phyloP scores from a whole-genome alignment of 2,797 vertebrate genomes.

The Scomberomorus guttatus region DNA sequence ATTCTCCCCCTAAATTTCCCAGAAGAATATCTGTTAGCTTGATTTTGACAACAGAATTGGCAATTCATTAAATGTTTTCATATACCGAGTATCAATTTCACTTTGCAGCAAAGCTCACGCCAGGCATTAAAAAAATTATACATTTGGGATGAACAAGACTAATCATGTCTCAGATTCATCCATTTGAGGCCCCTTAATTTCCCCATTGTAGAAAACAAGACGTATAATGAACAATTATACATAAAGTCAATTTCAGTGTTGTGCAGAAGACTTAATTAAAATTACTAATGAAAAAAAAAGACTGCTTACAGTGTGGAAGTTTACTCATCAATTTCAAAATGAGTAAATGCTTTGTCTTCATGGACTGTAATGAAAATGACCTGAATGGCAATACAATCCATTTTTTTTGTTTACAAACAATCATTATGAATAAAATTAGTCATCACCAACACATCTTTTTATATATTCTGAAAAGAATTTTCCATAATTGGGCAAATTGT shows the following conservation, averaged over 20 bases:
- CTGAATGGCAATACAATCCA: conserved; percentile 71
- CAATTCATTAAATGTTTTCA: conserved; percentile 88
- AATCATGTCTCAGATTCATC: conserved; percentile 88
- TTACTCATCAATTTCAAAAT: conserved; percentile 85
- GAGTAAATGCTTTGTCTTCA: conserved; percentile 78
- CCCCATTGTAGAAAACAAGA: conserved; percentile 88
- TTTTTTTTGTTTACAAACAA: conserved; percentile 82
- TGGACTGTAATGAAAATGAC: conserved; percentile 85
- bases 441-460: conserved; percentile 49
- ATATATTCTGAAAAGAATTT: conserved; percentile 59
- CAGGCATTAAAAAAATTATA: conserved; percentile 87
- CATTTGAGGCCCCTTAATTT: conserved; percentile 88
- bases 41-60: conserved; percentile 84
- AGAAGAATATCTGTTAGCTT: conserved; percentile 79
- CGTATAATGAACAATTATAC: conserved; percentile 90
- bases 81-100: conserved; percentile 86
- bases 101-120: conserved; percentile 81
- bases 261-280: conserved; percentile 89
- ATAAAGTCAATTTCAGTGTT: conserved; percentile 89
- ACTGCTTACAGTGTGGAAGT: conserved; percentile 82
- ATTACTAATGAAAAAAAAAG: conserved; percentile 89
- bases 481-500: conserved; percentile 71
- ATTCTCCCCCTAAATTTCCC: conserved; percentile 76
- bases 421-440: conserved; percentile 74
- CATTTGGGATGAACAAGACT: conserved; percentile 87